Evolutionary conservation across 2,888 invertebrate genomes (phyloP), one percentile per base, ranked within the genome.

Genomic region (Helicoverpa assulta): DNA sequence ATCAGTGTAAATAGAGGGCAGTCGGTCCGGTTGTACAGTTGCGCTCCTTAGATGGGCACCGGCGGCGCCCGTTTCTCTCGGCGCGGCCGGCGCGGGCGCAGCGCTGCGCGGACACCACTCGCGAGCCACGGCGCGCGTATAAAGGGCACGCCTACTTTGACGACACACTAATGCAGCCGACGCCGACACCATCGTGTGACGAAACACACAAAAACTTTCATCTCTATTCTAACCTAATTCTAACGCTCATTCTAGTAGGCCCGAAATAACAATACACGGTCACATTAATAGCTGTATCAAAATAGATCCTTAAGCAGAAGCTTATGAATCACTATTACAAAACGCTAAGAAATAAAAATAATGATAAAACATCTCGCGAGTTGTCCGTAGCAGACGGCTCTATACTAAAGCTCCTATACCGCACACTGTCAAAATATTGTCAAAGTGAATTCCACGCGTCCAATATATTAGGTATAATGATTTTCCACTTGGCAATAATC

Each of bases 401-500:
- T 92, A 91, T 92, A 94, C 82, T 83, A 83, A 83, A 83, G 93
- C 92, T 90, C 87, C 81, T 84, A 89, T 90, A 92, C 92, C 94
- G 92, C 93, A 86, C 88, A 89, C 90, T 95, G 95, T 95, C 95
- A 95, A 95, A 95, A 95, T 95, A 95, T 94, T 95, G 95, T 95
- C 95, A 94, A 93, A 94, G 92, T 89, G 93, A 95, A 95, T 95
- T 95, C 94, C 95, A 80, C 90, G 90, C 90, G 94, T 93, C 94
- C 92, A 94, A 95, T 95, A 95, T 94, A 94, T 94, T 95, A 73
- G 76, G 72, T 70, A 94, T 90, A 94, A 93, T 93, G 93, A 93
- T 94, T 94, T 92, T 94, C 90, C 88, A 93, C 92, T 95, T 95
- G 95, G 95, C 95, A 95, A 94, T 95, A 95, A 94, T 94, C 94